phyloP scores from a whole-genome alignment of 37 sponge, comb jelly and placozoan genomes.

The Aplysina aerophoba region DNA sequence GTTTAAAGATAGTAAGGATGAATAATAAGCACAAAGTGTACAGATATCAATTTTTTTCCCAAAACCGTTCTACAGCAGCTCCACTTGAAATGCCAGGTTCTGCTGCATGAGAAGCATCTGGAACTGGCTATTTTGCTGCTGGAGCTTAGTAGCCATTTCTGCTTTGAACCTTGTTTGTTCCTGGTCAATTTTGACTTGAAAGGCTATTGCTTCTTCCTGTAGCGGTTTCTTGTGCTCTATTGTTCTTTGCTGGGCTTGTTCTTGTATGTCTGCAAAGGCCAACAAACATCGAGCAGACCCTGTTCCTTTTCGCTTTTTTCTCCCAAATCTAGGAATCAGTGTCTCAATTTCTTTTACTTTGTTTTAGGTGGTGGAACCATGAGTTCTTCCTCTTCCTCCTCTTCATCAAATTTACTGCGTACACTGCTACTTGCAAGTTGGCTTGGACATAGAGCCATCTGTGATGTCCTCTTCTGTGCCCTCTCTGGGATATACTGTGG shows the following conservation, averaged over 20 bases:
- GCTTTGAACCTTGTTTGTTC: neutral
- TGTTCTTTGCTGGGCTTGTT: neutral
- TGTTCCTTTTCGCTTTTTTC: neutral
- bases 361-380: neutral
- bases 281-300: neutral
- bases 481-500: neutral
- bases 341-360: neutral
- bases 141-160: neutral
- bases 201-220: neutral
- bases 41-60: neutral
- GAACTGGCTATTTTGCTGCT: constrained; percentile 4
- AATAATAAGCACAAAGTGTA: no score
- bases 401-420: neutral
- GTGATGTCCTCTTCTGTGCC: neutral
- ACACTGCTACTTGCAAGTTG: neutral
- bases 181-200: neutral
- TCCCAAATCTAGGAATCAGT: neutral
- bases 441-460: neutral
- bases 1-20: no score
- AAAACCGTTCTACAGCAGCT: neutral
- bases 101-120: neutral
- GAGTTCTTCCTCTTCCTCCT: neutral
- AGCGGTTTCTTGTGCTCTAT: neutral
- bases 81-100: neutral
- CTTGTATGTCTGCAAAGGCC: neutral